Evolutionary conservation across 2,888 invertebrate species (phyloP), one percentile per base, ranked within the genome.

Genomic region (Tetheella fluctuosa): DNA sequence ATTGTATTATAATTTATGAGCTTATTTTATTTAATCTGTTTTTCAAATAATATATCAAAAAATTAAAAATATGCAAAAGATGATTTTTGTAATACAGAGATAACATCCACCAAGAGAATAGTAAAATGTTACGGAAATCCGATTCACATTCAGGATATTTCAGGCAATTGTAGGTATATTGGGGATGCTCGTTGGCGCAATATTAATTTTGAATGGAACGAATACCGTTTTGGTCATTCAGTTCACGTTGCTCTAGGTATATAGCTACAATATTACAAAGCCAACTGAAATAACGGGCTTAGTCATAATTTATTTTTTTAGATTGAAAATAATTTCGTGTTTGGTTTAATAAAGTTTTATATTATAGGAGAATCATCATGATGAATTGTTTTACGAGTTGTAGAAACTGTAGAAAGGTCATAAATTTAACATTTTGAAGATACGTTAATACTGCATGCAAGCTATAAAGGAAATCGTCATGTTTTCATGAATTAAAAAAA

Each of bases 281-380:
- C 68, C 74, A 70, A 69, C 70, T 69, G 74, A 65, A 71, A 76
- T 76, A 55, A 55, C 71, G 67, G 74, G 72, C 68, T 76, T 74
- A 77, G 73, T 76, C 73, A 75, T 79, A 74, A 76, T 77, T 71
- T 71, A 74, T 77, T 81, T 76, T 71, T 23, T 28, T 25, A 8
- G 12, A 34, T 34, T 34, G 13, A 34, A 34, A 34, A n/a, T n/a
- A 30, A 30, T 8, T 23, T 1, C 17, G 6, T 34, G 30, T 10
- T 10, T 30, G 30, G 10, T 2, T 10, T 34, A 10, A 10, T 2
- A 7, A 10, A 10, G 28, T 7, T 28, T 6, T 28, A 28, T 6
- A 28, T 39, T 39, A 39, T 10, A 0, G 7, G 15, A 13, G 12
- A 39, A n/a, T 39, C 39, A 15, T 39, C 15, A 39, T 15, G 3